A percentile compares a stretch with the other conserved stretches of the same genome.
These are phyloP conservation scores for Phyllotis vaccarum DNA, from an alignment of 2,797 vertebrate genomes.

Conservation along the genomic window DNA sequence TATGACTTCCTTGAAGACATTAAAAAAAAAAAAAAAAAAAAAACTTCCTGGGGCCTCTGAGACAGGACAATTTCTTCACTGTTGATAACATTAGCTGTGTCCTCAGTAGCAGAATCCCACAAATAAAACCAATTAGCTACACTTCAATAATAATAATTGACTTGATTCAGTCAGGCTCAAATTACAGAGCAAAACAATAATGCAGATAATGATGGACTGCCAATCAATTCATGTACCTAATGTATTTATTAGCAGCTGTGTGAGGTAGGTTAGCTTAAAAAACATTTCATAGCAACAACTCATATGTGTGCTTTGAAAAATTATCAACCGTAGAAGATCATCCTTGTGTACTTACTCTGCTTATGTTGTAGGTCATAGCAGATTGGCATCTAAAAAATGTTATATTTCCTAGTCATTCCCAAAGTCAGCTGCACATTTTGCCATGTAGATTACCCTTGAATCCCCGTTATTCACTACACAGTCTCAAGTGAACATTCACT, in stretches of 20 bases:
- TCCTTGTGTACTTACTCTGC: not conserved
- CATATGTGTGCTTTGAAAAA: not conserved
- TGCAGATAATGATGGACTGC: not conserved
- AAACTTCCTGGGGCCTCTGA: not conserved
- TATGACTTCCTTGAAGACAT: not conserved
- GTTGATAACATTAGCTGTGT: not conserved
- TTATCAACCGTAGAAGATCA: not conserved
- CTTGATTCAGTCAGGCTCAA: conserved; percentile 24
- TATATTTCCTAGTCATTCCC: not conserved
- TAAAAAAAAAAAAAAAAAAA: not conserved
- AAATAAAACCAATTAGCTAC: conserved; percentile 21
- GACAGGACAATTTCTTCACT: conserved; percentile 29
- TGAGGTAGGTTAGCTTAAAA: not conserved
- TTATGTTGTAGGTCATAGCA: not conserved
- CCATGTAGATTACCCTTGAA: not conserved
- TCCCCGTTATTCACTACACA: not conserved
- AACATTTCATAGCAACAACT: not conserved
- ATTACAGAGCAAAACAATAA: conserved; percentile 36
- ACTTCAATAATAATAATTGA: not conserved
- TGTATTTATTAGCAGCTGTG: not conserved
- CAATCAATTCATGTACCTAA: not conserved
- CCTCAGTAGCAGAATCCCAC: conserved; percentile 1
- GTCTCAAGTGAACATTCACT: not conserved
- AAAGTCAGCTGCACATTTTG: not conserved
- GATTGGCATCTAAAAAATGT: not conserved